Evolutionary conservation across 2,797 vertebrate species (phyloP).

Genomic region (Spinus olivaceus): DNA sequence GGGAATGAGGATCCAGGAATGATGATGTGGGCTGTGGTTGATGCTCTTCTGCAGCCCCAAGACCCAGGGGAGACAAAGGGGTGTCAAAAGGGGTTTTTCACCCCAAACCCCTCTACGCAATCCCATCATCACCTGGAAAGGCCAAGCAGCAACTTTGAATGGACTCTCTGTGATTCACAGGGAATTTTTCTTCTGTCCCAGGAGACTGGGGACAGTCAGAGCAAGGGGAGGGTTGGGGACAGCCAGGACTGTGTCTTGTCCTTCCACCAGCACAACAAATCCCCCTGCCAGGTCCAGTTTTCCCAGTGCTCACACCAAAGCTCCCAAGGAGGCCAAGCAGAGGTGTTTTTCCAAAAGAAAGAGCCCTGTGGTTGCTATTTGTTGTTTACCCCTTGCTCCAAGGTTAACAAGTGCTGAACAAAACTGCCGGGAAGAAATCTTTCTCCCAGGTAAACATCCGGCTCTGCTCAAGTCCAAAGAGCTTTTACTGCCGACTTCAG

Average conservation of each 20-base stretch:
- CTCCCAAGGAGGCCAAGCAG: neutral
- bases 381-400: neutral
- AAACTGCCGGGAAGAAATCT: neutral
- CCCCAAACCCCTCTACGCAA: no score
- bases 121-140: neutral
- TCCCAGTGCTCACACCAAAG: neutral
- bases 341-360: neutral
- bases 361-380: neutral
- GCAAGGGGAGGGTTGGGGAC: fast-evolving
- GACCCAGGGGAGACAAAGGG: fast-evolving
- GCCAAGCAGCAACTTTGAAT: neutral
- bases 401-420: neutral
- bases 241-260: neutral
- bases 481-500: neutral
- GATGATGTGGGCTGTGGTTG: fast-evolving
- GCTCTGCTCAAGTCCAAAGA: neutral
- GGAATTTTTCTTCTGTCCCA: neutral
- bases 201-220: neutral
- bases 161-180: neutral
- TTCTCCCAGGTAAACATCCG: neutral
- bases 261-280: neutral
- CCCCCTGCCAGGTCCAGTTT: neutral
- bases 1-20: neutral
- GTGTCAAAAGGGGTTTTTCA: neutral
- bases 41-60: neutral